Evolutionary conservation across 2,113 vertebrate species (phyloP).

Genomic region (Chitala chitala): DNA sequence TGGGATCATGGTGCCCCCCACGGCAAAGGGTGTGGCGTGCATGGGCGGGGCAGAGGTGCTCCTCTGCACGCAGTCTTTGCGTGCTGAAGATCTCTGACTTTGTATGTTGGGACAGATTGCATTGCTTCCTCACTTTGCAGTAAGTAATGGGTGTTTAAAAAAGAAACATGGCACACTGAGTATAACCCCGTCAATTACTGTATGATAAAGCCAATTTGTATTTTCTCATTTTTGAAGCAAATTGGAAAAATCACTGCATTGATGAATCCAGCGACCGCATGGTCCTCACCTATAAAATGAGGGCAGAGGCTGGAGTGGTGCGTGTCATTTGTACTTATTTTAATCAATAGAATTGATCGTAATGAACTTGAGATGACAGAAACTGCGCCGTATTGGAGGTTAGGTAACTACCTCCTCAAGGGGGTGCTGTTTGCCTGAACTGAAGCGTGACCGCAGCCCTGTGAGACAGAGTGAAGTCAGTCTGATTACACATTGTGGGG

Average conservation of each 20-base stretch:
- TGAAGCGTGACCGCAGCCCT: no score
- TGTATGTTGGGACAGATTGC: constrained; percentile 75
- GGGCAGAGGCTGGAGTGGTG: constrained; percentile 89
- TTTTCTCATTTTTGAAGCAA: constrained; percentile 70
- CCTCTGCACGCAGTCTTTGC: constrained; percentile 78
- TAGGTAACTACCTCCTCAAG: background rate
- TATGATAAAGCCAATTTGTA: no score
- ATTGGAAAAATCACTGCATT: constrained; percentile 92
- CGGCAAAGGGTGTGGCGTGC: constrained; percentile 72
- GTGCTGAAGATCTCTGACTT: constrained; percentile 86
- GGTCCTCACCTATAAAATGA: constrained; percentile 83
- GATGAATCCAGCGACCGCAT: constrained; percentile 78
- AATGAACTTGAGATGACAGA: background rate
- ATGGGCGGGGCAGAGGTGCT: constrained; percentile 74
- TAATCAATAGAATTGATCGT: background rate
- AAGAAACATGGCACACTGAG: background rate
- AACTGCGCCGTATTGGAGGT: background rate
- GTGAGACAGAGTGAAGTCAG: no score
- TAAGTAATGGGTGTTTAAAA: constrained; percentile 55
- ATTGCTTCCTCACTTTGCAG: constrained; percentile 95
- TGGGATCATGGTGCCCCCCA: constrained; percentile 73
- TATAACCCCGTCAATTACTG: background rate
- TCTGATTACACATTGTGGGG: no score
- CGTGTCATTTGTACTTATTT: constrained; percentile 46
- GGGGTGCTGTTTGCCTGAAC: background rate